phyloP scores from a whole-genome alignment of 2,113 vertebrate species.

The Lontra canadensis region DNA sequence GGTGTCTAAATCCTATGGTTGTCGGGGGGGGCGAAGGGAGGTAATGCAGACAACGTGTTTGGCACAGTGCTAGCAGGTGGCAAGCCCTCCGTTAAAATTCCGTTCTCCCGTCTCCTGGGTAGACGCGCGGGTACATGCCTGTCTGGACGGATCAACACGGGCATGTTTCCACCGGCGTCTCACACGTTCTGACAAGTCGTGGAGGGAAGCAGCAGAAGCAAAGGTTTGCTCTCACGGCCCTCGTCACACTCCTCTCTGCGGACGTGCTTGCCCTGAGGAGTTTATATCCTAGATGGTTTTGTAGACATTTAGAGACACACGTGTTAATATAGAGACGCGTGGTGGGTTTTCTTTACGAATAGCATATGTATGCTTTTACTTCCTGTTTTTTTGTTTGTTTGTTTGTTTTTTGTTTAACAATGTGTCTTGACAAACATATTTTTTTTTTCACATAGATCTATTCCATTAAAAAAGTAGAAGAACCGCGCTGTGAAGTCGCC shows the following conservation, averaged over 20 bases:
- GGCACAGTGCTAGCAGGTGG: not conserved
- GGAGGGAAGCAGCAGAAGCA: too few species aligned
- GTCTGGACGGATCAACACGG: not conserved
- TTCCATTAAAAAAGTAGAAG: not conserved
- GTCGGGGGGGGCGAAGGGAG: rapidly evolving
- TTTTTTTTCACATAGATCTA: not conserved
- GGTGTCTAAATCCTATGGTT: not conserved
- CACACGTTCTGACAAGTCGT: not conserved
- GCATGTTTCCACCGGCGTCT: rapidly evolving
- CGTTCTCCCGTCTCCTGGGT: not conserved
- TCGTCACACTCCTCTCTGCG: not conserved
- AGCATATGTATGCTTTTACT: not conserved
- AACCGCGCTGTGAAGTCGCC: not conserved
- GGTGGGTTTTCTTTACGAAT: not conserved
- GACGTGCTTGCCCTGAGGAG: not conserved
- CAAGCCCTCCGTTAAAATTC: not conserved
- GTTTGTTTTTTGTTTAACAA: not conserved
- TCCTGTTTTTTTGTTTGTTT: not conserved
- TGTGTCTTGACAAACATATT: not conserved
- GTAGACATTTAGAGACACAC: not conserved
- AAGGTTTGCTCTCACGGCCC: not conserved
- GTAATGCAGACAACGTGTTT: not conserved
- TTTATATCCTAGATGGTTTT: not conserved
- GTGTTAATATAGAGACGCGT: not conserved
- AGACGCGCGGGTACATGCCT: rapidly evolving